Base-by-base conservation (phyloP, 2,888 invertebrate species). In the Brenthis daphne region DNA sequence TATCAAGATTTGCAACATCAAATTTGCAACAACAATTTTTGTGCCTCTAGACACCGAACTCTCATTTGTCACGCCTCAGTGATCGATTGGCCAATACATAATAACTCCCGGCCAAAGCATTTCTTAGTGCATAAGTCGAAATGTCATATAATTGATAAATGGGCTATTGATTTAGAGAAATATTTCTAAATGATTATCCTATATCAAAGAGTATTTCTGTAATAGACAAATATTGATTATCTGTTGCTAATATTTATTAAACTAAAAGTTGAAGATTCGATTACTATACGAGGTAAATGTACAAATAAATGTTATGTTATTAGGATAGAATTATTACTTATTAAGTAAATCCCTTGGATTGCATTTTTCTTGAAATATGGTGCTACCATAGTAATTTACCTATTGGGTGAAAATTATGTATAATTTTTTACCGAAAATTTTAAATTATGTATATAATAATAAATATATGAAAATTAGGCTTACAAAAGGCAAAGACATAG, bases 31-130 rank as follows among this genome's bases (percentile, higher is more conserved):
- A 69, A 73, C 55, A 71, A 73, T 67, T 71, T 67, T 71, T 69
- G 63, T 73, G 74, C 67, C 73, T 63, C 70, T 63, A 67, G 72
- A 72, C 72, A 68, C 71, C 68, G 60, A 65, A 71, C 69, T 67
- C 67, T 72, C 73, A 69, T 75, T 75, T 71, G 70, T 75, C 74
- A 75, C 69, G 70, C 64, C 65, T 69, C 69, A 68, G 70, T 74
- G 73, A 74, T 74, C 70, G 72, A 73, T 72, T 75, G 73, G 57
- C 67, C 56, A 61, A 68, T 70, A 11, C 65, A 57, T 70, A 73
- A 66, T 70, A 71, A 68, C 67, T 70, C 64, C 66, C 64, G 69
- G 70, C 64, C 64, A 63, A 58, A 70, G 55, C 67, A 61, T 73
- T 74, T 71, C 66, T 70, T 66, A 65, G 65, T 51, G 68, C 65